These are phyloP conservation scores for Calonectris borealis DNA, from an alignment of 2,113 vertebrate species.

Conservation along the genomic window DNA sequence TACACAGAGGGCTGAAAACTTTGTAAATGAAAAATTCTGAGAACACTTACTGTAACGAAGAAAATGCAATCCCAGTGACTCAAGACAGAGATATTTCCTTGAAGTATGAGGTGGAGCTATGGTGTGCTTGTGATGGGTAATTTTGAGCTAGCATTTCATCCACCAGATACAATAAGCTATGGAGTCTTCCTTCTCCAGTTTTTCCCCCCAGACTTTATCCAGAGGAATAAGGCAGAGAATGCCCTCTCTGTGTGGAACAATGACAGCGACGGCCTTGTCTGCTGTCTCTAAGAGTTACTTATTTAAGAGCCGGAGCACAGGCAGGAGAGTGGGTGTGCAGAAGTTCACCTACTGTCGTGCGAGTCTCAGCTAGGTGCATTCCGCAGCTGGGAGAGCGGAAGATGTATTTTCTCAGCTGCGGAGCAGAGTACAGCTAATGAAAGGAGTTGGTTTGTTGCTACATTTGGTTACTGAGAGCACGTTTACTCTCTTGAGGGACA, in stretches of 20 bases:
- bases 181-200: neutral
- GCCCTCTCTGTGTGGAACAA: neutral
- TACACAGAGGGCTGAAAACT: neutral
- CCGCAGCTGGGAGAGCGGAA: neutral
- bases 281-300: neutral
- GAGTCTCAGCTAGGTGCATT: neutral
- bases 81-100: neutral
- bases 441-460: constrained; percentile 15
- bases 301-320: neutral
- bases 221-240: neutral
- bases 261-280: neutral
- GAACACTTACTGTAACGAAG: neutral
- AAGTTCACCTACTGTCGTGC: neutral
- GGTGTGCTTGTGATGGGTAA: neutral
- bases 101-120: neutral
- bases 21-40: neutral
- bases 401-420: neutral
- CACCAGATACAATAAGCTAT: neutral
- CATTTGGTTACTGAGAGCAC: neutral
- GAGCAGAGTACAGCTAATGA: neutral
- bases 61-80: neutral
- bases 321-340: neutral
- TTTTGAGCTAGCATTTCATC: neutral
- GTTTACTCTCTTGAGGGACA: neutral
- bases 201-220: neutral